phyloP scores from a whole-genome alignment of 2,113 vertebrate genomes.

The Acanthochromis polyacanthus region DNA sequence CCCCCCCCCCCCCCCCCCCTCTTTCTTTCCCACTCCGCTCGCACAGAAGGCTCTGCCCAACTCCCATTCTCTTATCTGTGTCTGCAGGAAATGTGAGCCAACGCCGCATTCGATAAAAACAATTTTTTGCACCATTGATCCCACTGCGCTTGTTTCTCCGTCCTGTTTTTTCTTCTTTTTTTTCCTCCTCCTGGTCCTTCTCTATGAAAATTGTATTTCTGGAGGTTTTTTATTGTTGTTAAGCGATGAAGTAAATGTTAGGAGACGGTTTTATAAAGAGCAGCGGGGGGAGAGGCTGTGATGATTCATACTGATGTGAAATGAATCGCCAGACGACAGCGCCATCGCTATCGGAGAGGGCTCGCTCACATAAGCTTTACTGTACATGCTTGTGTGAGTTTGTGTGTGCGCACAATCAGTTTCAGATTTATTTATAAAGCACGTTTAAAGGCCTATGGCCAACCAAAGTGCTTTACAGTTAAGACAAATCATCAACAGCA shows the following conservation, averaged over 20 bases:
- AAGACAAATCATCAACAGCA: too few relatives aligned
- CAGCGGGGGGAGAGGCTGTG: slow-evolving; percentile 41
- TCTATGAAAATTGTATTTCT: slow-evolving; percentile 84
- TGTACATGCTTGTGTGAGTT: neutral
- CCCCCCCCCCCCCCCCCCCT: neutral
- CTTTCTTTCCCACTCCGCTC: slow-evolving; percentile 21
- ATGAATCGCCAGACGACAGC: slow-evolving; percentile 57
- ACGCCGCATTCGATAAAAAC: slow-evolving; percentile 89
- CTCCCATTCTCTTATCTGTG: slow-evolving; percentile 78
- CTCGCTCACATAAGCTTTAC: slow-evolving; percentile 7
- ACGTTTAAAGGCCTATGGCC: too few relatives aligned
- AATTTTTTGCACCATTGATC: slow-evolving; percentile 91
- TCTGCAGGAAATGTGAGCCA: slow-evolving; percentile 87
- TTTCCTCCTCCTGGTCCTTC: slow-evolving; percentile 56
- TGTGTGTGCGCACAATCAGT: neutral
- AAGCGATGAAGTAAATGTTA: slow-evolving; percentile 90
- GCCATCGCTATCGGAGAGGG: slow-evolving; percentile 20
- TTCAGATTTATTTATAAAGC: too few relatives aligned
- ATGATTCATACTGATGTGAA: slow-evolving; percentile 61
- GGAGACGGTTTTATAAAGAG: slow-evolving; percentile 78
- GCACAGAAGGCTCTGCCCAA: slow-evolving; percentile 39
- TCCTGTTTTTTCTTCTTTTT: slow-evolving; percentile 52
- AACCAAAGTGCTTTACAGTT: too few relatives aligned
- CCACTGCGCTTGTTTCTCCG: slow-evolving; percentile 77
- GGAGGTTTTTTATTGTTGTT: slow-evolving; percentile 77